phyloP scores from a whole-genome alignment of 2,888 invertebrate species.

The Melanargia galathea region DNA sequence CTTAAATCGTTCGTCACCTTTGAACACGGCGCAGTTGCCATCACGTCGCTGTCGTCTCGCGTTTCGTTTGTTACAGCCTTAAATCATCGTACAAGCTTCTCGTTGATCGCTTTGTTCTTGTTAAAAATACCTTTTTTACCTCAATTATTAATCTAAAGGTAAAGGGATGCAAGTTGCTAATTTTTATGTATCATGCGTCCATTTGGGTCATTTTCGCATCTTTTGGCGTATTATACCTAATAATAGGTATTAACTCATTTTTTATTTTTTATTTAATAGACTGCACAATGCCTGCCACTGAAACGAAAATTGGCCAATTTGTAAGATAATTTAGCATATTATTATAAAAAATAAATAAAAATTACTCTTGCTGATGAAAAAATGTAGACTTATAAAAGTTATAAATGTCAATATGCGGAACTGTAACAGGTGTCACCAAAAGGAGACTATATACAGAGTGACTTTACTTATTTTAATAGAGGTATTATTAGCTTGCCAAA shows the following conservation, averaged over 20 bases:
- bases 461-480: too few relatives aligned
- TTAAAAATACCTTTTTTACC: not conserved
- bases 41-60: not conserved
- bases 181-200: not conserved
- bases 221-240: not conserved
- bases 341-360: too few relatives aligned
- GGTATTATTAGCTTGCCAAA: too few relatives aligned
- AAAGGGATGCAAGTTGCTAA: not conserved
- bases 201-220: not conserved
- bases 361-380: too few relatives aligned
- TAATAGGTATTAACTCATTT: not conserved
- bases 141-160: constrained; percentile 2
- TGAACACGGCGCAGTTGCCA: not conserved
- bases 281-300: not conserved
- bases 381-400: not conserved
- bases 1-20: not conserved
- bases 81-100: not conserved
- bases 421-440: not conserved
- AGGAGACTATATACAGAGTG: too few relatives aligned
- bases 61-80: not conserved
- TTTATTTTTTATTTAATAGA: not conserved
- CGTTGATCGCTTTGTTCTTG: not conserved
- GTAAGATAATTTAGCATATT: not conserved
- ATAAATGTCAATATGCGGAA: not conserved
- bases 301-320: not conserved